phyloP scores from a whole-genome alignment of 2,888 invertebrate genomes.

The Acholoe squamosa region DNA sequence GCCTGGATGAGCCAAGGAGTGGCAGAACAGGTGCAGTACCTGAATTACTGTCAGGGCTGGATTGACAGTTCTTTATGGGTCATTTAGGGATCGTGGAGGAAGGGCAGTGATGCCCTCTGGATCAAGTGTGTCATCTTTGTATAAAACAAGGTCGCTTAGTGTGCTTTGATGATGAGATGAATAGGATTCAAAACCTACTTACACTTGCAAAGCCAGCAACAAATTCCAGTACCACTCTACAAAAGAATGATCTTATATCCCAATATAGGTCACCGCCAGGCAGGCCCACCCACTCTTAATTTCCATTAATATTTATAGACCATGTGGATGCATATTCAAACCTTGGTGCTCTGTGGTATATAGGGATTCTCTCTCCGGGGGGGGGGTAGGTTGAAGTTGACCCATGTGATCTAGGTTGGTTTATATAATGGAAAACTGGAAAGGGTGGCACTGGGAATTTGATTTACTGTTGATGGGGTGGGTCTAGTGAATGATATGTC shows the following conservation, averaged over 20 bases:
- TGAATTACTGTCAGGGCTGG: too few species aligned
- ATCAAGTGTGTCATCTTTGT: background rate
- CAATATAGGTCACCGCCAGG: too few species aligned
- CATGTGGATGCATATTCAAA: slow-evolving; percentile 45
- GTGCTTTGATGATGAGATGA: background rate
- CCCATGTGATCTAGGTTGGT: background rate
- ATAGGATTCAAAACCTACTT: too few species aligned
- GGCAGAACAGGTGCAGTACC: too few species aligned
- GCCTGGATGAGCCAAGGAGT: background rate
- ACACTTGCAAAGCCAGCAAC: too few species aligned
- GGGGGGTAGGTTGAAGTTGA: background rate
- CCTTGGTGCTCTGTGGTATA: background rate
- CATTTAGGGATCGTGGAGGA: too few species aligned
- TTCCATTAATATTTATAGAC: slow-evolving; percentile 54
- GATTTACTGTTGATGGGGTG: background rate
- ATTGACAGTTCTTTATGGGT: too few species aligned
- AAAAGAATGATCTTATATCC: too few species aligned
- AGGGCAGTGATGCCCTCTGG: background rate
- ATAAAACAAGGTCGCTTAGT: background rate
- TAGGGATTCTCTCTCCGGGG: background rate
- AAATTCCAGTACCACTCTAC: too few species aligned
- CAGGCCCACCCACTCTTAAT: slow-evolving; percentile 6
- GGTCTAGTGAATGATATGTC: slow-evolving; percentile 23
- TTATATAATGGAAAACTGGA: background rate
- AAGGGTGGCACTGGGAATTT: background rate